phyloP scores from a whole-genome alignment of 1,140 invertebrate genomes.

The Nasonia longicornis region DNA sequence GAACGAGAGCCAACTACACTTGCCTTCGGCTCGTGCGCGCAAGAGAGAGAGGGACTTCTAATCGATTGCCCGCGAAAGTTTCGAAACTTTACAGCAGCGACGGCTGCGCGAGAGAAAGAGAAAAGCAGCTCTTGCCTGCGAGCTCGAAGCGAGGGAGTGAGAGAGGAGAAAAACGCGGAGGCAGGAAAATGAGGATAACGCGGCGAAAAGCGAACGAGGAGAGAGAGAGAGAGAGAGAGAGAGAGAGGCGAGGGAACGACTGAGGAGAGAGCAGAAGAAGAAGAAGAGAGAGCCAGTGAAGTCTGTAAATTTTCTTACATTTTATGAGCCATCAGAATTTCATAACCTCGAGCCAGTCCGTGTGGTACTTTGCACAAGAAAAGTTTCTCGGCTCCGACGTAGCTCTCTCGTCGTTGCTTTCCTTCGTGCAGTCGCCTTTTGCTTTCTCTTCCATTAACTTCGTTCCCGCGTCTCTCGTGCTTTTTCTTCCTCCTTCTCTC shows the following conservation, averaged over 20 bases:
- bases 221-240: constrained; percentile 37
- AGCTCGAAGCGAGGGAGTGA: constrained; percentile 36
- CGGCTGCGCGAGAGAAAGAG: not conserved
- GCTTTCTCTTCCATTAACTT: constrained; percentile 46
- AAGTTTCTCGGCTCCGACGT: constrained; percentile 61
- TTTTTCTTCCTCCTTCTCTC: constrained; percentile 50
- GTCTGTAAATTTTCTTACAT: constrained; percentile 72
- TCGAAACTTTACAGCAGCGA: constrained; percentile 64
- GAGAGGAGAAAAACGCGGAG: constrained; percentile 45
- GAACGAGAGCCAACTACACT: constrained; percentile 56
- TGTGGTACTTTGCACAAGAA: constrained; percentile 70
- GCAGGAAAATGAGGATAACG: constrained; percentile 42
- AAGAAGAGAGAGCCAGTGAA: constrained; percentile 54
- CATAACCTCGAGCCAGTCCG: constrained; percentile 71
- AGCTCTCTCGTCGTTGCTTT: constrained; percentile 43
- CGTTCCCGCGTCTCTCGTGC: constrained; percentile 42
- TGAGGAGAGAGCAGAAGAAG: constrained; percentile 22
- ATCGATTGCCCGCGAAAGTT: constrained; percentile 66
- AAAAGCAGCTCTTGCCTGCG: constrained; percentile 28
- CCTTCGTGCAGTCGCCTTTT: constrained; percentile 36
- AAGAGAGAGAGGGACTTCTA: constrained; percentile 55
- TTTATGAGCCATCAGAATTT: constrained; percentile 72
- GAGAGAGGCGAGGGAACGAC: constrained; percentile 6
- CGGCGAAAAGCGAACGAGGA: constrained; percentile 41
- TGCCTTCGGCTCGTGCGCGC: constrained; percentile 52